A percentile compares a stretch with the other conserved stretches of the same genome.
Evolutionary conservation across 2,888 invertebrate genomes (phyloP).

Genomic region (Drosophila lutescens): DNA sequence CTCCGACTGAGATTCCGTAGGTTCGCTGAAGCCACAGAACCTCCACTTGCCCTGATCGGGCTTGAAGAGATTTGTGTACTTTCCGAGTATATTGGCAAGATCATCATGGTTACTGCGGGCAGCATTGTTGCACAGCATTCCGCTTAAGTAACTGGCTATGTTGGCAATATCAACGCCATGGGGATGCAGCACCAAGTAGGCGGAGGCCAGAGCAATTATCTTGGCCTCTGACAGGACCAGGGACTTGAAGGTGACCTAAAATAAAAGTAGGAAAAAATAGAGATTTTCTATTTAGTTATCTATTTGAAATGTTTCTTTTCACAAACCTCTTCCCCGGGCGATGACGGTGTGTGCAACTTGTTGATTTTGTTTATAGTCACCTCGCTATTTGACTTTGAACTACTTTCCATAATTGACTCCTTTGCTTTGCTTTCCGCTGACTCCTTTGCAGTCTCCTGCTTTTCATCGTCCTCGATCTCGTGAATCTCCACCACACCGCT

Average conservation of each 20-base stretch:
- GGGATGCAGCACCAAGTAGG: constrained; percentile 95
- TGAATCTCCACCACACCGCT: constrained; percentile 72
- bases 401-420: constrained; percentile 26
- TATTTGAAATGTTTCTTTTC: too few relatives aligned
- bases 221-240: constrained; percentile 86
- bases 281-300: too few relatives aligned
- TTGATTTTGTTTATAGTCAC: constrained; percentile 6
- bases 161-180: constrained; percentile 96
- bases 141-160: constrained; percentile 95
- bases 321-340: constrained; percentile 35
- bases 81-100: constrained; percentile 90
- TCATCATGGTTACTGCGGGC: constrained; percentile 88
- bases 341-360: background rate
- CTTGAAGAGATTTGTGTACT: constrained; percentile 92
- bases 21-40: constrained; percentile 87
- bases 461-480: constrained; percentile 72
- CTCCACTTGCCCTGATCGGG: constrained; percentile 90
- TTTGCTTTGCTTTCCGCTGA: constrained; percentile 4
- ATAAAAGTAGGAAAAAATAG: background rate
- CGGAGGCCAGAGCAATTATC: constrained; percentile 93
- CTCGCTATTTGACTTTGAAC: constrained; percentile 13
- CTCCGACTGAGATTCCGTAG: constrained; percentile 37
- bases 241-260: constrained; percentile 45
- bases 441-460: constrained; percentile 32
- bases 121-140: constrained; percentile 87